phyloP scores from a whole-genome alignment of 53 echinoderm and acorn worm genomes.

The Patiria pectinifera region DNA sequence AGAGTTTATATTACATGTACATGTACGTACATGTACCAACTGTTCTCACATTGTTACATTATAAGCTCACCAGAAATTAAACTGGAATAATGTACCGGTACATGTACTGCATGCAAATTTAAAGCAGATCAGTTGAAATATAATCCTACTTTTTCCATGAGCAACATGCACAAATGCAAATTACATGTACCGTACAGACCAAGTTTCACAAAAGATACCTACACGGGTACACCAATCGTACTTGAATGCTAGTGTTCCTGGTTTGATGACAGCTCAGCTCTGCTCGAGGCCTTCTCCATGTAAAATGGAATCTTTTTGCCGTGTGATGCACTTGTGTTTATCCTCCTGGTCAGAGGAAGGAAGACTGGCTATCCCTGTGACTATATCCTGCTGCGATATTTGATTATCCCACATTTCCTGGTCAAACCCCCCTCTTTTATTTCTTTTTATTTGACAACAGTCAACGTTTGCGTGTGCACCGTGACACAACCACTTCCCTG shows the following conservation, averaged over 20 bases:
- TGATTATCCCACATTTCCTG: not conserved
- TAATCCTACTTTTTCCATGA: no score
- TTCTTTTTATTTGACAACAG: not conserved
- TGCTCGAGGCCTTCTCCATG: no score
- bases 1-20: not conserved
- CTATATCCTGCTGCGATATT: slow-evolving; percentile 1
- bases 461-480: not conserved
- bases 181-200: not conserved
- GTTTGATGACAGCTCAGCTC: no score
- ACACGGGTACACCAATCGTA: not conserved
- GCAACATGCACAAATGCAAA: not conserved
- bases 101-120: no score
- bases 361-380: not conserved
- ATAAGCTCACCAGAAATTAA: no score
- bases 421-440: not conserved
- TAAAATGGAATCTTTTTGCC: no score
- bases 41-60: no score
- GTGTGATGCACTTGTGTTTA: not conserved
- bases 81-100: no score
- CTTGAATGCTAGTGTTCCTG: no score
- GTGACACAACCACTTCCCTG: not conserved
- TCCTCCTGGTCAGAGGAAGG: not conserved
- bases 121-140: no score
- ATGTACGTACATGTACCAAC: not conserved
- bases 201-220: not conserved